A percentile compares a stretch with the other conserved stretches of the same genome.
phyloP scores from a whole-genome alignment of 2,888 invertebrate species.

The Lissonota sp. region DNA sequence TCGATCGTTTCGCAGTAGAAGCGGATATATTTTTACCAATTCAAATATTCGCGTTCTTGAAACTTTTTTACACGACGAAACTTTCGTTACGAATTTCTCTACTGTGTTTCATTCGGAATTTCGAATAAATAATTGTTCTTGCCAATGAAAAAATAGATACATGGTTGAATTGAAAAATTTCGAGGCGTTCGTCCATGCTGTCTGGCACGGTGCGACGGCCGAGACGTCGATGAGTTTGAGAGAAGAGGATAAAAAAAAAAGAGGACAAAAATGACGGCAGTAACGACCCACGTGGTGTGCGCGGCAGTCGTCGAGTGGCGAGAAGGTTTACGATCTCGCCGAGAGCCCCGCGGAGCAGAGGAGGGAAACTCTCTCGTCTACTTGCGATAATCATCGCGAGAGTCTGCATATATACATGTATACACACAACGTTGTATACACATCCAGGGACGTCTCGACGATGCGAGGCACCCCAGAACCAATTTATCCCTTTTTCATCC shows the following conservation, averaged over 20 bases:
- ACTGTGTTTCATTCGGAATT: no score
- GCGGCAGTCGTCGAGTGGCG: slow-evolving; percentile 28
- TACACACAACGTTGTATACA: slow-evolving; percentile 26
- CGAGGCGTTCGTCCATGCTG: slow-evolving; percentile 16
- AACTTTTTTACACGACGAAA: no score
- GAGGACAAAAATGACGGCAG: slow-evolving; percentile 49
- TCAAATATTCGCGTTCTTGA: no score
- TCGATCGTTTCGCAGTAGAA: no score
- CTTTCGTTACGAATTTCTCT: no score
- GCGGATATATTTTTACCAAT: no score
- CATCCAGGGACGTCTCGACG: slow-evolving; percentile 61
- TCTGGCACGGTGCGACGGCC: slow-evolving; percentile 45
- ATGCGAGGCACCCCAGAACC: slow-evolving; percentile 41
- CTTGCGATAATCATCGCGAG: slow-evolving; percentile 61
- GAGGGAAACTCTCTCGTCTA: slow-evolving; percentile 61
- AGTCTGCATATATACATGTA: slow-evolving; percentile 7
- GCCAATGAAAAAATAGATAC: no score
- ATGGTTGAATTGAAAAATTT: no score
- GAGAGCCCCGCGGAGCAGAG: slow-evolving; percentile 49
- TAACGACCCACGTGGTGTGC: slow-evolving; percentile 64
- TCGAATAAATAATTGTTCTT: no score
- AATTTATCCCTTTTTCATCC: slow-evolving; percentile 27
- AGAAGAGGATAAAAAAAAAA: slow-evolving; percentile 10
- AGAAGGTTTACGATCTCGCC: slow-evolving; percentile 60
- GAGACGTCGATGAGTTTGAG: slow-evolving; percentile 49